Evolutionary conservation across 2,113 vertebrate species (phyloP).

Genomic region (Uria aalge): DNA sequence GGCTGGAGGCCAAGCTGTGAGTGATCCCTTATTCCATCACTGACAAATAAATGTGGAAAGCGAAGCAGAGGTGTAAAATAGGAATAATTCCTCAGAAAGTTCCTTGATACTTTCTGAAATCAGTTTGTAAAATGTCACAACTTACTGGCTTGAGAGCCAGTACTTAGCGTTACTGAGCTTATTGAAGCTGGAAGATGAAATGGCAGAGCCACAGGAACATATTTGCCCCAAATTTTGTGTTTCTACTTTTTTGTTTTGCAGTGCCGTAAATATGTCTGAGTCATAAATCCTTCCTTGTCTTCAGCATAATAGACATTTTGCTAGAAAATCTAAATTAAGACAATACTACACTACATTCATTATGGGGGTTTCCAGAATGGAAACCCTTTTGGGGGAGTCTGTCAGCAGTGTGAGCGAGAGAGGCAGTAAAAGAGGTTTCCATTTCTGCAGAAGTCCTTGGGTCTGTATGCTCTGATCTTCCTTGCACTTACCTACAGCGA

Average conservation of each 20-base stretch:
- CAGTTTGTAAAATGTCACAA: neutral
- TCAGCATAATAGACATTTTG: neutral
- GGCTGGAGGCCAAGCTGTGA: neutral
- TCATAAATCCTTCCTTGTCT: neutral
- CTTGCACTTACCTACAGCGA: rapidly evolving
- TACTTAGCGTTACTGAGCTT: neutral
- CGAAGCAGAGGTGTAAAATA: neutral
- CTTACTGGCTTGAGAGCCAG: neutral
- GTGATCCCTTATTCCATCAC: neutral
- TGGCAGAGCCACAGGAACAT: neutral
- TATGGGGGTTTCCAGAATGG: neutral
- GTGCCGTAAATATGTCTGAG: neutral
- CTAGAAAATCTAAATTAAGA: neutral
- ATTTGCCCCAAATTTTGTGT: neutral
- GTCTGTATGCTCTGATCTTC: neutral
- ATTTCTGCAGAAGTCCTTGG: neutral
- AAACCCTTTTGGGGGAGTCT: neutral
- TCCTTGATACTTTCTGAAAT: neutral
- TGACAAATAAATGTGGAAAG: neutral
- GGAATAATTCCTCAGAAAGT: neutral
- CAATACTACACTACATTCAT: neutral
- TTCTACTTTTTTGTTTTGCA: neutral
- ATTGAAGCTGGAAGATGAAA: neutral
- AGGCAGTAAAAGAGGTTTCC: neutral
- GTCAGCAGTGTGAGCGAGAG: rapidly evolving